phyloP scores from a whole-genome alignment of 2,888 invertebrate genomes.

The Pterostichus niger region DNA sequence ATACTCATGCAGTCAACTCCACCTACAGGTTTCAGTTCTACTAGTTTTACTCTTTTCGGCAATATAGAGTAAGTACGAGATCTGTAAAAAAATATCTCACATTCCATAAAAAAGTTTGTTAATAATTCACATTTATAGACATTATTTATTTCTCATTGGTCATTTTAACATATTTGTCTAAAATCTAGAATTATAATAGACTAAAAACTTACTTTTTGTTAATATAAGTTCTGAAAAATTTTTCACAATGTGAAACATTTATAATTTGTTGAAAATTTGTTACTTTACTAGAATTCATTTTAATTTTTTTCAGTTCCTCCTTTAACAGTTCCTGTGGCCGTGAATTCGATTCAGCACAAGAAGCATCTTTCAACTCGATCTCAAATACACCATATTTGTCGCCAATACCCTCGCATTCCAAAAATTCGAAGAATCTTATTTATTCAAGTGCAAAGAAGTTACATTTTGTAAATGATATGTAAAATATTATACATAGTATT shows the following conservation, averaged over 20 bases:
- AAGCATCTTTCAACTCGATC: not conserved
- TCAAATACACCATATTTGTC: not conserved
- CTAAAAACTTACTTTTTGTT: too few relatives aligned
- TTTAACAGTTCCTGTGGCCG: too few relatives aligned
- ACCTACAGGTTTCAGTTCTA: slow-evolving; percentile 43
- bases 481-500: slow-evolving; percentile 2
- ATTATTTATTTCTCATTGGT: too few relatives aligned
- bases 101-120: too few relatives aligned
- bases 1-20: slow-evolving; percentile 24
- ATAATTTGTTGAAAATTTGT: not conserved
- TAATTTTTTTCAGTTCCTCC: too few relatives aligned
- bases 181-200: too few relatives aligned
- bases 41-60: not conserved
- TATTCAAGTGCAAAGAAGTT: slow-evolving; percentile 44
- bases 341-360: too few relatives aligned
- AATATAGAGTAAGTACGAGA: not conserved
- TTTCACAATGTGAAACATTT: too few relatives aligned
- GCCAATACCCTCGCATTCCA: not conserved
- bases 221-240: too few relatives aligned
- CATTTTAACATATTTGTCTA: too few relatives aligned
- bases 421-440: not conserved
- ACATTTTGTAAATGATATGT: slow-evolving; percentile 24
- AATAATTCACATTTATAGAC: too few relatives aligned
- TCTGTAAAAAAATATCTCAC: too few relatives aligned
- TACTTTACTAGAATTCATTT: not conserved